These are phyloP conservation scores for Drosophila chauvacae DNA, from an alignment of 1,140 invertebrate species.

Conservation along the genomic window DNA sequence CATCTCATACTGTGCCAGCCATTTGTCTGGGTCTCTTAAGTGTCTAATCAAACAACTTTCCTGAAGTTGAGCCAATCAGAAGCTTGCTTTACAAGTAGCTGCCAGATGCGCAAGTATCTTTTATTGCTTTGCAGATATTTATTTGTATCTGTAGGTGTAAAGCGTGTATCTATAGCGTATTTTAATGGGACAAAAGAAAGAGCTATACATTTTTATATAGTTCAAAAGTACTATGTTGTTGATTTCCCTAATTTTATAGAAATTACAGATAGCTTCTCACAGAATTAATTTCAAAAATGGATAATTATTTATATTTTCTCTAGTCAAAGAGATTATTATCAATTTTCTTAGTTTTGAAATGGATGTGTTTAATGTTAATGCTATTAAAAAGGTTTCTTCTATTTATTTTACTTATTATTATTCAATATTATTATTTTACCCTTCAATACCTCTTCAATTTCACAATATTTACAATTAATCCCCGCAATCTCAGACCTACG, in stretches of 20 bases:
- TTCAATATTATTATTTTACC: no score
- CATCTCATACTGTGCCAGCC: conserved; percentile 31
- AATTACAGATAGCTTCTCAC: neutral
- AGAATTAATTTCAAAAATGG: neutral
- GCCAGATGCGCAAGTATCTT: neutral
- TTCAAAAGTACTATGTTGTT: neutral
- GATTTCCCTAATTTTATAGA: neutral
- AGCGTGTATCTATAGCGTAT: neutral
- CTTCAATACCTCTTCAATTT: neutral
- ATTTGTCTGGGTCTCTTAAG: conserved; percentile 1
- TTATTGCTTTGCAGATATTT: neutral
- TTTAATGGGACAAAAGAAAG: no score
- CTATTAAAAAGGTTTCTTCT: no score
- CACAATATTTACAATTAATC: neutral
- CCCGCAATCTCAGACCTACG: neutral
- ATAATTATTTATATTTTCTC: neutral
- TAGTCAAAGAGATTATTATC: accelerated
- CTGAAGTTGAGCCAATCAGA: conserved; percentile 29
- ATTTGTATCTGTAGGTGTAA: neutral
- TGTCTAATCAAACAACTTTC: conserved; percentile 29
- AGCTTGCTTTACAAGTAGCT: conserved; percentile 2
- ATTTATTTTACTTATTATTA: neutral
- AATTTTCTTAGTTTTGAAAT: neutral
- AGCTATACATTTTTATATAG: neutral
- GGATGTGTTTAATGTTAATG: neutral